Base-by-base conservation (phyloP, 2,113 vertebrate genomes). In the Gobius niger region DNA sequence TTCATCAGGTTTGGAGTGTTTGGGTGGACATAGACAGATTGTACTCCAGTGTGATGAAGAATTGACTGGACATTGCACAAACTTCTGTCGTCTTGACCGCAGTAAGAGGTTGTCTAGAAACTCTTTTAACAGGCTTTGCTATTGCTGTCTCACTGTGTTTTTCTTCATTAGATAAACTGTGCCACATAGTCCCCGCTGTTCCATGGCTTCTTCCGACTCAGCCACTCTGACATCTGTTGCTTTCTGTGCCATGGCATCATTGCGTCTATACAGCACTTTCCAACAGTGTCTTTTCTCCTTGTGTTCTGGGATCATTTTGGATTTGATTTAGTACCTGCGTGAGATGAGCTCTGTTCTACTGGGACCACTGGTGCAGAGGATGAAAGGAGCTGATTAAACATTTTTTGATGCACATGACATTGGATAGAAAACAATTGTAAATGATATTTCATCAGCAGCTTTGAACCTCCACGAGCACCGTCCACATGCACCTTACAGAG, bases 301-400 rank as follows among this genome's bases (percentile, higher is more conserved):
- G 78, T 81, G 68, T 63, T 51, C 57, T 57, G 18, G 81, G 74
- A 87, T 87, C 82, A 84, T 90, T 91, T 88, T 85, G 78, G 24
- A 65, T 87, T 90, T 85, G 80, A 90, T 89, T 89, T 89, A 68
- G 75, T 84, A 86, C 57, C 86, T 19, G 63, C 82, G 11, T 91
- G 88, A 82, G 75, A 78, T 82, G 81, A 85, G 69, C 71, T 76
- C 66, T 79, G 76, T 63, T 74, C 87, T 65, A 77, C 79, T 82
- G 81, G 64, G 71, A 77, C 59, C 7, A 47, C 54, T 69, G 75
- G 62, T 44, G 74, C 54, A 77, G 53, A 66, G 63, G 47, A 81
- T 72, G 62, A 82, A 86, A 81, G 67, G 62, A 75, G 53, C 73
- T 76, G 78, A 87, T 75, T 62, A 78, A 77, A 73, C 63, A 83